Conservation (phyloP, 2,888 invertebrate species). For the Corbicula japonica region DNA sequence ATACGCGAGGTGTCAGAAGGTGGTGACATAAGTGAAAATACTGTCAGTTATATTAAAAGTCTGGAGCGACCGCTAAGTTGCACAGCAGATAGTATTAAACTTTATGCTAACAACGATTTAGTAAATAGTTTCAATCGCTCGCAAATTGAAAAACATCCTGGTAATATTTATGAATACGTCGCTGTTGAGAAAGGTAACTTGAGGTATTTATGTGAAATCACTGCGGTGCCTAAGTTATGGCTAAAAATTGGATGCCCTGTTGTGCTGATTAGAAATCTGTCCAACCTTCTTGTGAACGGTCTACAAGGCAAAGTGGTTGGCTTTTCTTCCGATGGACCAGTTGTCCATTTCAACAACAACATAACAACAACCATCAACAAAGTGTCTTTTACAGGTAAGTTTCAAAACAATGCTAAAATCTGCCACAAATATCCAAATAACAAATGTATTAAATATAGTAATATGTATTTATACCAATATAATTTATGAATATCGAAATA, state of each 20-base stretch:
- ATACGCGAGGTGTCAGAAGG: conserved; percentile 16
- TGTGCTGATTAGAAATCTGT: conserved; percentile 11
- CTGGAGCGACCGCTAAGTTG: not conserved
- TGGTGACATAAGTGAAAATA: not conserved
- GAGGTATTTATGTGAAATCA: not conserved
- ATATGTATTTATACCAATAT: too few relatives aligned
- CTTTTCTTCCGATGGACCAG: not conserved
- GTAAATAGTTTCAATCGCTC: conserved; percentile 4
- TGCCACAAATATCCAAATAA: too few relatives aligned
- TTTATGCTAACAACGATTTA: conserved; percentile 14
- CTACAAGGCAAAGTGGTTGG: conserved; percentile 8
- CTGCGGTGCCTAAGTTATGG: conserved; percentile 4
- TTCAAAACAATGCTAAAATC: too few relatives aligned
- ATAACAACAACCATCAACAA: not conserved
- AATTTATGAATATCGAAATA: too few relatives aligned
- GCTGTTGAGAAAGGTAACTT: not conserved
- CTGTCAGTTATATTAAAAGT: not conserved
- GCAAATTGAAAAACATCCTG: not conserved
- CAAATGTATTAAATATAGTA: too few relatives aligned
- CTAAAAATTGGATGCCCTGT: conserved; percentile 19
- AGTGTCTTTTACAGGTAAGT: conserved; percentile 18
- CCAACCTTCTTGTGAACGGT: not conserved
- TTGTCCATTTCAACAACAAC: not conserved
- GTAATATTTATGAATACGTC: not conserved
- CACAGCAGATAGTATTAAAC: not conserved